Conservation (phyloP, 2,113 vertebrate species). For the Stomatorhinus ivindoensis region DNA sequence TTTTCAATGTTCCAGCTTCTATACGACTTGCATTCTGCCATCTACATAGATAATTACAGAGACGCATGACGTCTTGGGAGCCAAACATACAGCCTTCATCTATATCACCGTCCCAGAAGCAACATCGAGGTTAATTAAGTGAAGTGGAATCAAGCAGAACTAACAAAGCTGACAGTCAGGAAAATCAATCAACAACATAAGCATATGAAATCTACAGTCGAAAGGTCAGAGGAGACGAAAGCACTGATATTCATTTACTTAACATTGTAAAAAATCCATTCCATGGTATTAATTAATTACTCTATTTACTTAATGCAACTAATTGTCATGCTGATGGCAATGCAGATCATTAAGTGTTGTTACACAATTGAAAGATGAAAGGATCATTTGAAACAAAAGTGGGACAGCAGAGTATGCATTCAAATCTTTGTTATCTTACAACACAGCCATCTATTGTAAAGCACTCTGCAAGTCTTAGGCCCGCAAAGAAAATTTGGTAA, state of each 20-base stretch:
- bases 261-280: slow-evolving; percentile 8
- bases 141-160: slow-evolving; percentile 21
- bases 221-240: slow-evolving; percentile 4
- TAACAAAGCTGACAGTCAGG: slow-evolving; percentile 15
- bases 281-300: slow-evolving; percentile 13
- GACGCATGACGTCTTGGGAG: not conserved
- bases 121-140: slow-evolving; percentile 16
- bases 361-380: not conserved
- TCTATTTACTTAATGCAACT: not conserved
- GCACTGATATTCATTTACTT: slow-evolving; percentile 1
- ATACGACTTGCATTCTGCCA: not conserved
- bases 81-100: not conserved
- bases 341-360: not conserved
- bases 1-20: not conserved
- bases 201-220: not conserved
- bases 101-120: slow-evolving; percentile 16
- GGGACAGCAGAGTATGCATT: not conserved
- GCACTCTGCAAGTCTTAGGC: not conserved
- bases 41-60: not conserved
- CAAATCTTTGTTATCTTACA: not conserved
- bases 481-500: not conserved
- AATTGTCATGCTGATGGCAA: slow-evolving; percentile 6
- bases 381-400: not conserved
- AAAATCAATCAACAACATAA: slow-evolving; percentile 19
- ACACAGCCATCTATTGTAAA: not conserved